Conservation (phyloP, 1,140 invertebrate genomes). For the Drosophila azteca region DNA sequence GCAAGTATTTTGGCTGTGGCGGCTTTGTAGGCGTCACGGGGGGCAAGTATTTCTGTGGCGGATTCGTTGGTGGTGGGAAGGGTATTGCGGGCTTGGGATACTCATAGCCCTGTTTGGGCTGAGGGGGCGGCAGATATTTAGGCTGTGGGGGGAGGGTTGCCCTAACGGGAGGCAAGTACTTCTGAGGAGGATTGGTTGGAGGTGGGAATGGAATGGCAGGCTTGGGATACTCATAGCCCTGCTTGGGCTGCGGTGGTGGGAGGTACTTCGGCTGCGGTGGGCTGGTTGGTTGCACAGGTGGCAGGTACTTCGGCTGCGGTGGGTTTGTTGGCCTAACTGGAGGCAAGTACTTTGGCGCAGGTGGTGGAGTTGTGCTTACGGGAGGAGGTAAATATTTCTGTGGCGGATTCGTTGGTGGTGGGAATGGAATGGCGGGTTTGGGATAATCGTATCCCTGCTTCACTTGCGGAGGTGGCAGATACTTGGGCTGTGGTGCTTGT, state of each 20-base stretch:
- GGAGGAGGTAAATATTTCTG: slow-evolving; percentile 30
- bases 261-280: slow-evolving; percentile 53
- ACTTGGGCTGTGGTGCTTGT: slow-evolving; percentile 26
- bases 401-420: slow-evolving; percentile 39
- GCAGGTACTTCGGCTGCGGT: slow-evolving; percentile 54
- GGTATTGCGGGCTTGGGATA: slow-evolving; percentile 60
- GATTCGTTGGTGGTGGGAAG: slow-evolving; percentile 46
- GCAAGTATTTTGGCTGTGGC: slow-evolving; percentile 8
- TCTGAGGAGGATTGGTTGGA: slow-evolving; percentile 30
- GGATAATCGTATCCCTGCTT: slow-evolving; percentile 63
- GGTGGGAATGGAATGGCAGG: slow-evolving; percentile 65
- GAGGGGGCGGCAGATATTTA: slow-evolving; percentile 57
- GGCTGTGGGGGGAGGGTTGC: slow-evolving; percentile 21
- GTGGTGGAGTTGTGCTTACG: slow-evolving; percentile 5
- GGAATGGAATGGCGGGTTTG: slow-evolving; percentile 56
- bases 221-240: slow-evolving; percentile 61
- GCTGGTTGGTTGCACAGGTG: slow-evolving; percentile 37
- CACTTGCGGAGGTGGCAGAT: slow-evolving; percentile 23
- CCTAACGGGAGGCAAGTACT: slow-evolving; percentile 34
- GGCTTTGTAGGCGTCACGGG: slow-evolving; percentile 31
- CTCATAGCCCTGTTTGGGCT: slow-evolving; percentile 52
- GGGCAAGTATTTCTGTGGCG: slow-evolving; percentile 49
- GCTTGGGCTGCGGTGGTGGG: slow-evolving; percentile 41
- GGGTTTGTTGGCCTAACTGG: slow-evolving; percentile 41
- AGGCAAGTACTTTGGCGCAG: slow-evolving; percentile 42